Evolutionary conservation across 1,140 invertebrate species (phyloP).

Genomic region (Frieseomelitta varia): DNA sequence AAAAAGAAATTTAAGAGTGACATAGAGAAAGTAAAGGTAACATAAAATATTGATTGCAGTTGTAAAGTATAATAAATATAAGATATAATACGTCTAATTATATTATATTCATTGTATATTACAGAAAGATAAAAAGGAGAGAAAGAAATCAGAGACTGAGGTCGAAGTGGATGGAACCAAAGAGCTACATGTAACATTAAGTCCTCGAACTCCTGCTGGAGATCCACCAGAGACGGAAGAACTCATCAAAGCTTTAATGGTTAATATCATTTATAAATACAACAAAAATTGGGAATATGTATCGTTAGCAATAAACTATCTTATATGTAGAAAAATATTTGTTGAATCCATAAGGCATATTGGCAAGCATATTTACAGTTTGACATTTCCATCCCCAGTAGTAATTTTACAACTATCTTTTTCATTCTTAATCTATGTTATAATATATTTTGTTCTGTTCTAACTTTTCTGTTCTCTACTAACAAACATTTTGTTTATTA

Average conservation of each 20-base stretch:
- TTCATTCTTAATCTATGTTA: conserved; percentile 24
- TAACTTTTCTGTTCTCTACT: neutral
- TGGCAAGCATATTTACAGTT: conserved; percentile 52
- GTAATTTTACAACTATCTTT: conserved; percentile 24
- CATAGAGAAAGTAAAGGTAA: conserved; percentile 74
- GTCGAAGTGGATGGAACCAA: conserved; percentile 87
- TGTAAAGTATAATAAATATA: neutral
- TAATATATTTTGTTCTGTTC: conserved; percentile 3
- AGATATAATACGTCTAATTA: neutral
- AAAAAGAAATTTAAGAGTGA: conserved; percentile 80
- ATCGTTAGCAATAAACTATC: conserved; percentile 75
- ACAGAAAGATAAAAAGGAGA: conserved; percentile 79
- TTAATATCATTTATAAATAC: conserved; percentile 77
- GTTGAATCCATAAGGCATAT: conserved; percentile 65
- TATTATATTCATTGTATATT: conserved; percentile 12
- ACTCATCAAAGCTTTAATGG: conserved; percentile 89
- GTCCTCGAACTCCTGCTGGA: conserved; percentile 89
- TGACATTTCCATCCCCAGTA: conserved; percentile 49
- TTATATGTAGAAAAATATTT: conserved; percentile 68
- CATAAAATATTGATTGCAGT: neutral
- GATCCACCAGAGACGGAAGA: conserved; percentile 95
- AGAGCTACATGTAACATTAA: conserved; percentile 88
- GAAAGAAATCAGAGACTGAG: conserved; percentile 83
- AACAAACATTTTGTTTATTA: conserved; percentile 14
- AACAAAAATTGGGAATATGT: conserved; percentile 68